Conservation (phyloP, 2,888 invertebrate species). For the Oscheius sp. region DNA sequence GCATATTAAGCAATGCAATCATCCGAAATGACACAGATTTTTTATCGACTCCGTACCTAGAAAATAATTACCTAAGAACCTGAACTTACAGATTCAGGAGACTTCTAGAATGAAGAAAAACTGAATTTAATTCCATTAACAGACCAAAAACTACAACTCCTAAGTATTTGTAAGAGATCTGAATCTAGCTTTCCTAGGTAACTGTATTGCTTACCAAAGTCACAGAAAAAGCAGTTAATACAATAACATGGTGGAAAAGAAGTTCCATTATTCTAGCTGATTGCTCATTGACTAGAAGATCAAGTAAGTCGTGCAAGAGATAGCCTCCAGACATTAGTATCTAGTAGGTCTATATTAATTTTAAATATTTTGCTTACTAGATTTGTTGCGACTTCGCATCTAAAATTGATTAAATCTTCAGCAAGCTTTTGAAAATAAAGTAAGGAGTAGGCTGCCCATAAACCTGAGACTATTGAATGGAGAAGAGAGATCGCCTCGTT, state of each 20-base stretch:
- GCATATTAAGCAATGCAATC: slow-evolving; percentile 65
- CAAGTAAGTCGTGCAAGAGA: slow-evolving; percentile 66
- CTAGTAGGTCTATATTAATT: slow-evolving; percentile 35
- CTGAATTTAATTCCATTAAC: slow-evolving; percentile 68
- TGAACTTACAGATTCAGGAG: slow-evolving; percentile 49
- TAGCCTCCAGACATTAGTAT: slow-evolving; percentile 66
- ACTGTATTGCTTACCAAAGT: slow-evolving; percentile 41
- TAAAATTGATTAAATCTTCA: slow-evolving; percentile 51
- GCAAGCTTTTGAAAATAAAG: slow-evolving; percentile 48
- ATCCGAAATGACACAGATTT: slow-evolving; percentile 62
- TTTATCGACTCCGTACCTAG: slow-evolving; percentile 59
- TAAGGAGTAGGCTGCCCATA: slow-evolving; percentile 54
- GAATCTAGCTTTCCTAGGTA: neutral
- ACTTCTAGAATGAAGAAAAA: slow-evolving; percentile 61
- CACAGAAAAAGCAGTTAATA: slow-evolving; percentile 60
- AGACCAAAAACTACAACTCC: slow-evolving; percentile 67
- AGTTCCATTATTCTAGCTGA: slow-evolving; percentile 67
- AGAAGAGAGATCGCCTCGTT: slow-evolving; percentile 67
- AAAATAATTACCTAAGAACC: neutral
- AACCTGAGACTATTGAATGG: slow-evolving; percentile 62
- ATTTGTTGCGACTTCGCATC: slow-evolving; percentile 45
- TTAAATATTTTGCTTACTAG: slow-evolving; percentile 34
- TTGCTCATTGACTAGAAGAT: slow-evolving; percentile 68
- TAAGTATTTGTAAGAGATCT: slow-evolving; percentile 56
- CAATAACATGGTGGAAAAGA: slow-evolving; percentile 68